These are phyloP conservation scores for Hesperia comma DNA, from an alignment of 2,888 invertebrate species.

Conservation along the genomic window DNA sequence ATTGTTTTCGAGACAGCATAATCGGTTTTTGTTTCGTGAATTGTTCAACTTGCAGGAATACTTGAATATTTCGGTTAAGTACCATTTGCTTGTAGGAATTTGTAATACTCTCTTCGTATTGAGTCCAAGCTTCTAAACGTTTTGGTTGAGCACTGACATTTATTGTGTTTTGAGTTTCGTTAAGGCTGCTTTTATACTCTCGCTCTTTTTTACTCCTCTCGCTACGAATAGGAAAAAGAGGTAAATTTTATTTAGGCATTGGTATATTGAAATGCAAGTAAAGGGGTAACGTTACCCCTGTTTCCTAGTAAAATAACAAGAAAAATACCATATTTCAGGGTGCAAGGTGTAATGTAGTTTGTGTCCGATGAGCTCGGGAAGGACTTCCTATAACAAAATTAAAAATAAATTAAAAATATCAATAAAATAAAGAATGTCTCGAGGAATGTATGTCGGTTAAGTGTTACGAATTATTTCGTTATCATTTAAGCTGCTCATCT, in stretches of 20 bases:
- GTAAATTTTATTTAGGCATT: too few species aligned
- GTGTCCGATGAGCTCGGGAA: slow-evolving; percentile 12
- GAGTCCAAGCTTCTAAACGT: slow-evolving; percentile 3
- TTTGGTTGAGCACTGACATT: neutral
- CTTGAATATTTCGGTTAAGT: slow-evolving; percentile 59
- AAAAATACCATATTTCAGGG: slow-evolving; percentile 15
- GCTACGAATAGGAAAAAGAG: neutral
- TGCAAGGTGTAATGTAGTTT: neutral
- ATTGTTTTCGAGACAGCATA: slow-evolving; percentile 63
- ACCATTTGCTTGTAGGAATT: slow-evolving; percentile 41
- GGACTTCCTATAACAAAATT: slow-evolving; percentile 34
- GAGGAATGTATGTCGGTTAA: too few species aligned
- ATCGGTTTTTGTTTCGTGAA: slow-evolving; percentile 62
- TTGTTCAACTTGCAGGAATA: slow-evolving; percentile 60
- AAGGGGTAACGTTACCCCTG: neutral
- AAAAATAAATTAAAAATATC: slow-evolving; percentile 44
- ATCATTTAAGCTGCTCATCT: too few species aligned
- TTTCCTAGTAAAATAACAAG: neutral
- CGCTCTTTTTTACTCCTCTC: neutral
- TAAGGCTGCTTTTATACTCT: neutral
- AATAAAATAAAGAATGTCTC: slow-evolving; percentile 19
- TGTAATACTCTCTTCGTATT: slow-evolving; percentile 10
- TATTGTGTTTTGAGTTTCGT: neutral
- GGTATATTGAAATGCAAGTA: neutral
- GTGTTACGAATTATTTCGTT: too few species aligned